Base-by-base conservation (phyloP, 2,113 vertebrate species). In the Sapajus apella region DNA sequence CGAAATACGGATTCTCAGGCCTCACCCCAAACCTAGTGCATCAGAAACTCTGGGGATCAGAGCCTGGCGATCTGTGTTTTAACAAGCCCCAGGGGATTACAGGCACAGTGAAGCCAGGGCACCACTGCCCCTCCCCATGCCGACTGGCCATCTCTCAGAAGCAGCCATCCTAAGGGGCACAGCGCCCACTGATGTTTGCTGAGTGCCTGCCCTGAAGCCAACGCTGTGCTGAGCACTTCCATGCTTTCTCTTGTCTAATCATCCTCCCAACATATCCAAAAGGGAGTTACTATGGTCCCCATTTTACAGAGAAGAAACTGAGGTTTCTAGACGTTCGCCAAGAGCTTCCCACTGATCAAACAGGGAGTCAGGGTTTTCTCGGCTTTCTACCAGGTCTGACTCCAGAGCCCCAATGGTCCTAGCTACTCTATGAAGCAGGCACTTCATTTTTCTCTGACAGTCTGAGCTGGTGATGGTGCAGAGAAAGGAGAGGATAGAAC, bases 111-210 rank as follows among this genome's bases (percentile, higher is more conserved):
- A 55, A 14, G 81, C 20, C 0, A 0, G 35, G 79, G 43, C 70
- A 58, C 35, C 17, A 16, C 4, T 12, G 20, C 32, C 14, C 27
- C 82, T 68, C 43, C 1, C 25, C 8, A 8, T 0, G 0, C 45
- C 14, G 47, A 30, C 27, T 4, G 3, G 6, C 27, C 64, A 5
- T 20, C 37, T 11, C 12, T 76, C 6, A 7, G 14, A 27, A 55
- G 40, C 2, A 14, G 18, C 8, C 13, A 20, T 27, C 2, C 0
- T 0, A 0, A 17, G 50, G 9, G 13, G 40, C 27, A 45, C 52
- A 6, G 5, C 0, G 17, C 8, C 14, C 12, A 13, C 27, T 4
- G 56, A 32, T 10, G 2, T 8, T 43, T 55, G 52, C 8, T 13
- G 27, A 27, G 37, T 3, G 2, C 58, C 77, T 16, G 5, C 4